Evolutionary conservation across 2,888 invertebrate genomes (phyloP), one percentile per base, ranked within the genome.

Genomic region (Piscicola geometra): DNA sequence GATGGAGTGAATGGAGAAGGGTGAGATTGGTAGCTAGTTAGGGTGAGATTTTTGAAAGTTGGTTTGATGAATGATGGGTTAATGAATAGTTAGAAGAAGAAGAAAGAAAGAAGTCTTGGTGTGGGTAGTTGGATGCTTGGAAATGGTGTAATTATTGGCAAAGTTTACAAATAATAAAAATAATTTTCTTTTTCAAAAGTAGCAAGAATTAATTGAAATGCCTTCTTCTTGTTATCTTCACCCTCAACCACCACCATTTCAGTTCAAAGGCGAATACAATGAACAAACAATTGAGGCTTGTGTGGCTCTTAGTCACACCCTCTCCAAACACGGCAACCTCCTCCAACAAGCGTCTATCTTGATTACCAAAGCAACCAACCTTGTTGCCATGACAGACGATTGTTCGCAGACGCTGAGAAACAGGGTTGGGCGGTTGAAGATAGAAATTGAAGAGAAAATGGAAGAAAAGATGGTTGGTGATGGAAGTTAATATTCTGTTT

Each of bases 241-340:
- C n/a, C n/a, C n/a, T n/a, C n/a, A n/a, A n/a, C n/a, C n/a, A n/a
- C n/a, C n/a, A n/a, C n/a, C n/a, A n/a, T n/a, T n/a, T 9, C 28
- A 71, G 71, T 71, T 71, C 50, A 28, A 25, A 32, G 71, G 71
- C 15, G 71, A 71, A n/a, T 30, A 52, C 3, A 18, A 71, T n/a
- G 47, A 30, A 28, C 28, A 32, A 2, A 47, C 30, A 2, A 50
- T 71, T 3, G 52, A 71, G 52, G 33, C 50, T 28, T 47, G 47
- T 52, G 30, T 52, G 50, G 50, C 41, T 71, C 71, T 71, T 50
- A 52, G 71, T 52, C 12, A 50, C 28, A 41, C 41, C 28, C 47
- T 71, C 25, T 0, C 28, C 12, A 71, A 50, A 32, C 60, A 56
- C n/a, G 28, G 52, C 28, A 47, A 41, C 71, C 25, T 71, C 50